Evolutionary conservation across 1,140 invertebrate species (phyloP), one percentile per base, ranked within the genome.

Genomic region (Heliconius nattereri): DNA sequence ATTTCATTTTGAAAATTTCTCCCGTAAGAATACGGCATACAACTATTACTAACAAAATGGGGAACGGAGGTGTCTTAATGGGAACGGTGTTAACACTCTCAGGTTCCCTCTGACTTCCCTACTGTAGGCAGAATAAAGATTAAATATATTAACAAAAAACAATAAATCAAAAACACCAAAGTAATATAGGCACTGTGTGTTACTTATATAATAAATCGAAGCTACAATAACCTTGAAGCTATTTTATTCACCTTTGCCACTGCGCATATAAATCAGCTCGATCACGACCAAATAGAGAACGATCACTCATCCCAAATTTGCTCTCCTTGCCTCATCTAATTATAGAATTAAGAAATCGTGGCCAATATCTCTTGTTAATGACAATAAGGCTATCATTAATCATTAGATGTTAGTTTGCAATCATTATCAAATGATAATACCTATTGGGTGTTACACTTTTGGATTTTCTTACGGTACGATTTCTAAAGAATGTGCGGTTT

Each of bases 321-420:
- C 77, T 85, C 82, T 82, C 80, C 73, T 90, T 88, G 84, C 89
- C 89, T 86, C 87, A 85, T 87, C 87, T 91, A 92, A 93, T 92
- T 89, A 92, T 85, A 78, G 89, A 91, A 93, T 92, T 91, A 93
- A 91, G 91, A 93, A 92, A 92, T 92, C 87, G 89, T 85, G 86
- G 82, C 85, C 88, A 86, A 89, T 87, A 89, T 90, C 90, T 88
- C 87, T 88, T 81, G 87, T 89, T 86, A 86, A 85, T 89, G 90
- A 93, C 89, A 90, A 92, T 90, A 91, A 88, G 83, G 84, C 85
- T 83, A 90, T 88, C 92, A 92, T 93, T 90, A 93, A 92, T 93
- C 91, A 93, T 83, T 84, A 76, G 85, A 87, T 84, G 92, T 91
- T 93, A 90, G 87, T 80, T 80, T 29, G 85, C 89, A 83, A 88